Conservation (phyloP, 2,797 vertebrate species). For the Discoglossus pictus region DNA sequence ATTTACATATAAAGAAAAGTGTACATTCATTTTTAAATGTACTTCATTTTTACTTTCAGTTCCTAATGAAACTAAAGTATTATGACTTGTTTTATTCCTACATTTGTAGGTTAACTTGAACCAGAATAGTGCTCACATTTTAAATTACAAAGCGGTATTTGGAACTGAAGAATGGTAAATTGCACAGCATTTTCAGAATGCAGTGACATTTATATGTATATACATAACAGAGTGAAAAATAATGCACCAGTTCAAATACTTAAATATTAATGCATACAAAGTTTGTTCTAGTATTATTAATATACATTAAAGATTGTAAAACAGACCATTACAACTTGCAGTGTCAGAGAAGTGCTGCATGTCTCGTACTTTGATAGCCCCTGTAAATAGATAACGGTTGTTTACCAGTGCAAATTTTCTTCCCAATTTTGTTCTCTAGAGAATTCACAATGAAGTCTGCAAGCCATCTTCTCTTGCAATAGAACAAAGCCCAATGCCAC, state of each 20-base stretch:
- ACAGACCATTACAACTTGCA: conserved; percentile 22
- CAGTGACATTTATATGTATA: conserved; percentile 36
- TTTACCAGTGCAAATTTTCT: not conserved
- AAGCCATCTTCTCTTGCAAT: not conserved
- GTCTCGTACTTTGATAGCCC: conserved; percentile 20
- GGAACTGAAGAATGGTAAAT: conserved; percentile 26
- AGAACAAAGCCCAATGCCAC: no score
- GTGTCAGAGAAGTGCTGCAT: conserved; percentile 18
- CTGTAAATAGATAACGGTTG: conserved; percentile 11
- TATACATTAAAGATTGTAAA: conserved; percentile 34
- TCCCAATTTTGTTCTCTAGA: conserved; percentile 11
- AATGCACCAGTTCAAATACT: conserved; percentile 40
- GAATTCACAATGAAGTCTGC: conserved; percentile 19
- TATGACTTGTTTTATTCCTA: conserved; percentile 24
- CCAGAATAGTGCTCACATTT: conserved; percentile 26
- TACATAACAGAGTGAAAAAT: conserved; percentile 42
- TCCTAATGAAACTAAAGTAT: conserved; percentile 28
- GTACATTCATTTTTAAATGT: no score
- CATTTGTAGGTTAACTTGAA: conserved; percentile 36
- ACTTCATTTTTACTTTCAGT: no score
- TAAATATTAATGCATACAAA: conserved; percentile 46
- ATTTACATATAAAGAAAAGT: no score
- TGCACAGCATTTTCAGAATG: conserved; percentile 26
- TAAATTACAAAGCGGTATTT: conserved; percentile 32
- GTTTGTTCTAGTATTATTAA: conserved; percentile 43